phyloP scores from a whole-genome alignment of 2,797 vertebrate species.

The Tolypeutes matacus region DNA sequence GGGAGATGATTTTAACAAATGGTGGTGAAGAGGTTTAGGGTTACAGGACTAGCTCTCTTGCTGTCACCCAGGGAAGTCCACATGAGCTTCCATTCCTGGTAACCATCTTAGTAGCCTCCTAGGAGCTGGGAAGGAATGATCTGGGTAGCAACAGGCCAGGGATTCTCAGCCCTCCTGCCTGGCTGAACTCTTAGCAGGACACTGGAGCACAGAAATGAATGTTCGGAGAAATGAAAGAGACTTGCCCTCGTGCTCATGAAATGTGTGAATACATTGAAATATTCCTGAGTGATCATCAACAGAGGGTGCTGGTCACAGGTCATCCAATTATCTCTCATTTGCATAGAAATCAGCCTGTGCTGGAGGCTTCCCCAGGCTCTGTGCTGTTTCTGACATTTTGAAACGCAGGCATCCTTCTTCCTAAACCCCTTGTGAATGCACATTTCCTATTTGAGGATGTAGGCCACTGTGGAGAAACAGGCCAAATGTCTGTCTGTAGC shows the following conservation, averaged over 20 bases:
- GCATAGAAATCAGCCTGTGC: conserved; percentile 53
- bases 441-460: conserved; percentile 82
- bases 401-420: conserved; percentile 42
- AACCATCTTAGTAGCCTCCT: not conserved
- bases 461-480: conserved; percentile 71
- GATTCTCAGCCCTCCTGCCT: not conserved
- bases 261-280: not conserved
- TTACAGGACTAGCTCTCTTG: not conserved
- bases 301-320: not conserved
- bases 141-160: not conserved
- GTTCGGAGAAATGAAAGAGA: not conserved
- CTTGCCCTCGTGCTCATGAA: not conserved
- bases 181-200: not conserved
- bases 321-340: conserved; percentile 64
- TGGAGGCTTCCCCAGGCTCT: not conserved
- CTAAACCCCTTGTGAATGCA: conserved; percentile 64
- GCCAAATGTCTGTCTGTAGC: conserved; percentile 66
- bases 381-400: not conserved
- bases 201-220: not conserved
- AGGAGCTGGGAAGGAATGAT: not conserved
- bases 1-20: not conserved
- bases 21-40: no score
- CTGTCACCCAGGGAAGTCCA: not conserved
- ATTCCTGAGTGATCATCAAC: not conserved
- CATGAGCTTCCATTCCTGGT: not conserved